Base-by-base conservation (phyloP, 2,113 vertebrate genomes). In the Euleptes europaea region DNA sequence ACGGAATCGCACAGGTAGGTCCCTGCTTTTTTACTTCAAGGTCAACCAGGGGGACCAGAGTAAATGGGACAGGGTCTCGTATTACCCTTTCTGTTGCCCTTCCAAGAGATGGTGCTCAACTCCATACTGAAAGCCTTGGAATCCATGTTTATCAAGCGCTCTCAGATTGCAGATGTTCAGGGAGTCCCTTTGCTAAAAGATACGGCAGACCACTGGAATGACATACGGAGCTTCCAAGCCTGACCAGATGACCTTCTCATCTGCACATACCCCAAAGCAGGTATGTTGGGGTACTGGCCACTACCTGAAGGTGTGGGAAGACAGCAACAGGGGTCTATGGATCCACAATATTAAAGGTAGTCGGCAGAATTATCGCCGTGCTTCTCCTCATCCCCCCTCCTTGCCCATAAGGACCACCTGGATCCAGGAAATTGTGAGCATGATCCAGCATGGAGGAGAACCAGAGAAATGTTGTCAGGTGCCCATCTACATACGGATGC, bases 361-460 rank as follows among this genome's bases (percentile, higher is more conserved):
- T 23, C 14, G 95, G 11, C 42, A 8, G 12, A 95, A 95, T 33
- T 63, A 93, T 77, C 12, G 11, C n/a, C 2, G 35, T 96, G 96
- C 95, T 94, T 95, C 95, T 96, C 95, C 95, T 54, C 33, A 2
- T 80, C 72, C 35, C 66, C 31, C 31, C 38, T 74, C 63, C 3
- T 19, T 70, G 5, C 13, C n/a, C 40, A 1, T 28, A 97, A 97
- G 97, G 14, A 98, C 97, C 54, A 97, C 96, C 0, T 97, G 97
- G 97, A 95, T 94, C 1, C 97, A 97, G 90, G 97, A 98, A 91
- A 97, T 97, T 70, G 88, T 97, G 7, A 96, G 97, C 80, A 91
- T 96, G 86, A 94, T 97, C 73, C 79, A 93, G 69, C 94, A 97
- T 67, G 89, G 95, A 1, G 96, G 96, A 42, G 92, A 91, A 1